Evolutionary conservation across 2,113 vertebrate genomes (phyloP).

Genomic region (Nicator chloris): DNA sequence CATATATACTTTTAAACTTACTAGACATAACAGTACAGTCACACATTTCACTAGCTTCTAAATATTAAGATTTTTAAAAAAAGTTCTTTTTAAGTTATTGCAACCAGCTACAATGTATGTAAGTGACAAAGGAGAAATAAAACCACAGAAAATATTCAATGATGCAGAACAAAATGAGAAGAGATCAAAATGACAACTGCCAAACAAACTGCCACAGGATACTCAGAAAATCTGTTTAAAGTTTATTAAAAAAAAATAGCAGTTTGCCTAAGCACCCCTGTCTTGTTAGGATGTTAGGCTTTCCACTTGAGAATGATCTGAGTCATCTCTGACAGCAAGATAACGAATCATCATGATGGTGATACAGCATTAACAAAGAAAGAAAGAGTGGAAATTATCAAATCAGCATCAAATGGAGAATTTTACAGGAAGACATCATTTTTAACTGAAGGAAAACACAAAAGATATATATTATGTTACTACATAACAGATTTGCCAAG

Average conservation of each 20-base stretch:
- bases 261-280: background rate
- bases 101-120: background rate
- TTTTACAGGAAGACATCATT: background rate
- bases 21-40: background rate
- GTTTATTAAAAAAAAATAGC: background rate
- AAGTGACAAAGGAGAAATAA: background rate
- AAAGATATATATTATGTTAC: background rate
- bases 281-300: background rate
- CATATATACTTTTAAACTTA: background rate
- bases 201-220: background rate
- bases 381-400: background rate
- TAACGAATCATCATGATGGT: background rate
- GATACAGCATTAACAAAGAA: background rate
- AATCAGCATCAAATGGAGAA: background rate
- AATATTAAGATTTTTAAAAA: background rate
- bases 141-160: background rate
- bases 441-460: background rate
- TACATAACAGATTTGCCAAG: background rate
- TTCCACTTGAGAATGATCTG: background rate
- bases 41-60: background rate
- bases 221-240: background rate
- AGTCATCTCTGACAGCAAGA: background rate
- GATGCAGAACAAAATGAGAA: background rate
- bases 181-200: background rate
- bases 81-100: background rate